phyloP scores from a whole-genome alignment of 2,797 vertebrate genomes.

The Centropyge bicolor region DNA sequence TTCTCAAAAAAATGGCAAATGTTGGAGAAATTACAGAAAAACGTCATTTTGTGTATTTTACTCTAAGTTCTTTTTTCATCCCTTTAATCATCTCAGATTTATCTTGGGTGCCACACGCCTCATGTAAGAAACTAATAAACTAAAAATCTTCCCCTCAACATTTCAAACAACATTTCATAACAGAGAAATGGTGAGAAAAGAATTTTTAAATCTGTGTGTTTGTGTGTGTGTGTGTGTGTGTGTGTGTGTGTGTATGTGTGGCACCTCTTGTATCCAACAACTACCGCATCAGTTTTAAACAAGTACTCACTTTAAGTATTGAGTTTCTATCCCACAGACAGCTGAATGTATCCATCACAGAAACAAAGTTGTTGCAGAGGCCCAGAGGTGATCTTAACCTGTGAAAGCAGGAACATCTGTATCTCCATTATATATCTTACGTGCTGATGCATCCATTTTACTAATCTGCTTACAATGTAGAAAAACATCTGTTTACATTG shows the following conservation, averaged over 20 bases:
- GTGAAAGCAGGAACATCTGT: constrained; percentile 60
- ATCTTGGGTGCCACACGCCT: no score
- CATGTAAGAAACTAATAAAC: no score
- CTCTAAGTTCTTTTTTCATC: no score
- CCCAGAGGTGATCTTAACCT: constrained; percentile 56
- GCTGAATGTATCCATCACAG: constrained; percentile 48
- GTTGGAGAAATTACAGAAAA: no score
- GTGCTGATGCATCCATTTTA: constrained; percentile 65
- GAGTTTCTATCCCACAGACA: constrained; percentile 23
- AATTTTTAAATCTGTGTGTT: no score
- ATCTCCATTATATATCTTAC: constrained; percentile 49
- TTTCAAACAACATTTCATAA: no score
- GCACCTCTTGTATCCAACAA: constrained; percentile 1
- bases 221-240: no score
- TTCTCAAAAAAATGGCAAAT: no score
- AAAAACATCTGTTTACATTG: constrained; percentile 46
- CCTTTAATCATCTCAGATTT: no score
- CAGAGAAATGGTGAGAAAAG: no score
- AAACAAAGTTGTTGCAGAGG: constrained; percentile 36
- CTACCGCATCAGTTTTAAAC: constrained; percentile 16
- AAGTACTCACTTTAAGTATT: constrained; percentile 24
- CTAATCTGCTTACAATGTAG: constrained; percentile 65
- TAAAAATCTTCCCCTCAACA: no score
- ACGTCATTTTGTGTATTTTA: no score
- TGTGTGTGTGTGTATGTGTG: not conserved